Conservation (phyloP, 1,140 invertebrate genomes). For the Philopotamus ludificatus region DNA sequence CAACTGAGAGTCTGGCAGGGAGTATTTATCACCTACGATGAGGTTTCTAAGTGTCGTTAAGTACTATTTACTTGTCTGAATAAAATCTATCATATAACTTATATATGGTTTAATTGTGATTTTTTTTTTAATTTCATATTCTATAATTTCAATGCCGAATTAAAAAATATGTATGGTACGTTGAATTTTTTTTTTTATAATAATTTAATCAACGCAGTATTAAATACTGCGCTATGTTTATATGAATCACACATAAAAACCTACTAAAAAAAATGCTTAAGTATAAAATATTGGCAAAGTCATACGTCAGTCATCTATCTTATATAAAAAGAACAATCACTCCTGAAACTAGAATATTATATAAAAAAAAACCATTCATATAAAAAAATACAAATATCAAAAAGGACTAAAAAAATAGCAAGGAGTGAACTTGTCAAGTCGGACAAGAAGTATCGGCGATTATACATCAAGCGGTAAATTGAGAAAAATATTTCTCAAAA, state of each 20-base stretch:
- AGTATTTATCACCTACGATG: conserved; percentile 24
- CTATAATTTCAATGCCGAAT: no score
- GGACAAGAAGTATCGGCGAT: conserved; percentile 41
- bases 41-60: conserved; percentile 20
- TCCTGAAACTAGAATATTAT: conserved; percentile 29
- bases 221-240: conserved; percentile 15
- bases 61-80: no score
- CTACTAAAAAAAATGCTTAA: conserved; percentile 25
- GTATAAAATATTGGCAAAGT: conserved; percentile 29
- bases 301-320: conserved; percentile 32
- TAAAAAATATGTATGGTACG: neutral
- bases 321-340: conserved; percentile 29
- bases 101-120: neutral
- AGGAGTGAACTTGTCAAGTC: conserved; percentile 25
- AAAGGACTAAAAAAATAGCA: conserved; percentile 39
- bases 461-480: conserved; percentile 30
- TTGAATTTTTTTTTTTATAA: conserved; percentile 11
- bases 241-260: conserved; percentile 18
- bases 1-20: conserved; percentile 41
- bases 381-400: conserved; percentile 35
- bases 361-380: conserved; percentile 19
- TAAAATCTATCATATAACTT: no score
- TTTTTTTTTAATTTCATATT: neutral
- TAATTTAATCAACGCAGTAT: conserved; percentile 16
- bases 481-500: conserved; percentile 13